Base-by-base conservation (phyloP, 2,888 invertebrate genomes). In the Junonia oenone region DNA sequence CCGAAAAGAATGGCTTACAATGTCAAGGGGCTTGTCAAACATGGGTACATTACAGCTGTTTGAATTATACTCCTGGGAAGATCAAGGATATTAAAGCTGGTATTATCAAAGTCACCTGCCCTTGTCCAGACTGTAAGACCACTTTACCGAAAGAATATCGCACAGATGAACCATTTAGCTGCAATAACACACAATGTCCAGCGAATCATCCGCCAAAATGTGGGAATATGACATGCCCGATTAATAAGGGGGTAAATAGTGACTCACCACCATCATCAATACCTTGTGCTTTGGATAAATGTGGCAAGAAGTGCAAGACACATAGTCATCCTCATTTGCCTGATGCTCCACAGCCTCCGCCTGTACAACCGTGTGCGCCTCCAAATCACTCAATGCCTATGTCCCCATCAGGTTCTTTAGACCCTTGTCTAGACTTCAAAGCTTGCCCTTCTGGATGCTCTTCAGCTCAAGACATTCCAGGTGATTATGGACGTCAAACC, bases 51-150 rank as follows among this genome's bases (percentile, higher is more conserved):
- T 89, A 71, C 64, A 61, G 51, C 4, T 89, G 89, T 59, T 60
- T 87, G 0, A 76, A 83, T 61, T 87, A 81, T 61, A 85, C 86
- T 0, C 83, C 83, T 9, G 86, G 85, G 0, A 81, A 77, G 66
- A 76, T 89, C 17, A 74, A 68, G 19, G 87, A 87, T 38, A 81
- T 89, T 49, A 83, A 81, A 59, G 65, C 69, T 0, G 85, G 83
- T 1, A 61, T 76, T 1, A 83, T 88, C 27, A 74, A 71, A 57
- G 73, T 89, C 0, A 76, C 71, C 0, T 89, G 89, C n/a, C 87
- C 87, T 0, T 89, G 89, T 51, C 86, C 88, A 0, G 84, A 85
- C 35, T 89, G 89, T 58, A 74, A 71, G 38, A 73, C 79, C 0
- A 51, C 54, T 11, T 22, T 64, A 8, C 77, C 79, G 0, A 81